Evolutionary conservation across 1,140 invertebrate species (phyloP).

Genomic region (Drosophila novamexicana): DNA sequence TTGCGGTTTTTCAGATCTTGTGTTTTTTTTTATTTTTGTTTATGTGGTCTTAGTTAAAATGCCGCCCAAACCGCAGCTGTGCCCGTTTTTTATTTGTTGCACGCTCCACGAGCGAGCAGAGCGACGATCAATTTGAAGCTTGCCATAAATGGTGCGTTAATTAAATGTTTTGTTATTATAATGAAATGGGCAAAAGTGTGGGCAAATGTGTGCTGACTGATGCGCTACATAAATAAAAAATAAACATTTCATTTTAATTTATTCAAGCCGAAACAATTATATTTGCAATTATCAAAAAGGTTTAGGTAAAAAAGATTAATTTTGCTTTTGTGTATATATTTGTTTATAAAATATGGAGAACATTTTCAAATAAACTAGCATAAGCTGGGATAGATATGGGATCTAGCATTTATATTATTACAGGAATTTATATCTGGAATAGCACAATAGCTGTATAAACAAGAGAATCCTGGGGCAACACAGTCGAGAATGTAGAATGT

Average conservation of each 20-base stretch:
- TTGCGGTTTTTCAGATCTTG: conserved; percentile 50
- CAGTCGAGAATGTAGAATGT: no score
- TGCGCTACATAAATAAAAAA: conserved; percentile 14
- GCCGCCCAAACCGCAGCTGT: conserved; percentile 64
- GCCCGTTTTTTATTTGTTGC: conserved; percentile 46
- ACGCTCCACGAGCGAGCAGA: conserved; percentile 41
- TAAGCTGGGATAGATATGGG: no score
- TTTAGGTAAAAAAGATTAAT: not conserved
- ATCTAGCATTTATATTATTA: no score
- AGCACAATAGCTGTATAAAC: no score
- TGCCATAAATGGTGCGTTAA: conserved; percentile 68
- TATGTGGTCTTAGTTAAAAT: conserved; percentile 42
- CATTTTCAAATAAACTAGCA: no score
- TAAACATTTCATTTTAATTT: not conserved
- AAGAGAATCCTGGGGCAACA: no score
- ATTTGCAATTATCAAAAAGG: no score
- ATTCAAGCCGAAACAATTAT: no score
- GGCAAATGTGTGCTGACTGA: not conserved
- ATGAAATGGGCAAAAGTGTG: conserved; percentile 39
- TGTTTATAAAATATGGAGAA: not conserved
- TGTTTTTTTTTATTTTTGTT: conserved; percentile 28
- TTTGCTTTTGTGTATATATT: not conserved
- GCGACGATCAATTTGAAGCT: conserved; percentile 43
- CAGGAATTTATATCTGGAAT: no score
- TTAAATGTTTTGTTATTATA: conserved; percentile 67